Evolutionary conservation across 92 coral and sea anemone genomes (phyloP).

Genomic region (Zoanthus solanderi): DNA sequence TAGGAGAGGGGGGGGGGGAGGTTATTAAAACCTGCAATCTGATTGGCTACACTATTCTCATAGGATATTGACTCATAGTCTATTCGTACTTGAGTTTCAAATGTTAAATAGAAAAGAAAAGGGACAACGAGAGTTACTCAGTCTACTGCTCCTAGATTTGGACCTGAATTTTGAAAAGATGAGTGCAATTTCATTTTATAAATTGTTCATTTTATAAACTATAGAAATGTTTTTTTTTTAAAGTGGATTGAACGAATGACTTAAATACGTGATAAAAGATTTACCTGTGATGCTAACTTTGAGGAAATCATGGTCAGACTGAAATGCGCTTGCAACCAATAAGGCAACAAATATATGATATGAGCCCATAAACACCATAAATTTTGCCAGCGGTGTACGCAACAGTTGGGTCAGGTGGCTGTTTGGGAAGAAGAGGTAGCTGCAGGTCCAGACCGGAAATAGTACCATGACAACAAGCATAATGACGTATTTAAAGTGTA

Average conservation of each 20-base stretch:
- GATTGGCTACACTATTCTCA: too few species aligned
- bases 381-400: constrained; percentile 57
- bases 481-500: constrained; percentile 34
- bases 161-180: too few species aligned
- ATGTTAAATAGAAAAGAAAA: too few species aligned
- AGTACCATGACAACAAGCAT: constrained; percentile 32
- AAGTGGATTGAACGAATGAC: background rate
- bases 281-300: constrained; percentile 43
- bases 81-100: too few species aligned
- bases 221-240: too few species aligned
- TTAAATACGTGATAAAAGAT: background rate
- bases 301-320: constrained; percentile 43
- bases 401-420: constrained; percentile 49
- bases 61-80: too few species aligned
- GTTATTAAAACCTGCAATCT: too few species aligned
- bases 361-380: constrained; percentile 53
- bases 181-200: too few species aligned
- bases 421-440: constrained; percentile 40
- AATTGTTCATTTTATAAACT: too few species aligned
- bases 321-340: constrained; percentile 38
- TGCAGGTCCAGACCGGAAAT: constrained; percentile 49
- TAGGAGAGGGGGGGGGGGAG: too few species aligned
- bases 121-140: too few species aligned
- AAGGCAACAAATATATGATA: constrained; percentile 55
- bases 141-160: too few species aligned